Conservation (phyloP, 1,140 invertebrate species). For the Drosophila albomicans region DNA sequence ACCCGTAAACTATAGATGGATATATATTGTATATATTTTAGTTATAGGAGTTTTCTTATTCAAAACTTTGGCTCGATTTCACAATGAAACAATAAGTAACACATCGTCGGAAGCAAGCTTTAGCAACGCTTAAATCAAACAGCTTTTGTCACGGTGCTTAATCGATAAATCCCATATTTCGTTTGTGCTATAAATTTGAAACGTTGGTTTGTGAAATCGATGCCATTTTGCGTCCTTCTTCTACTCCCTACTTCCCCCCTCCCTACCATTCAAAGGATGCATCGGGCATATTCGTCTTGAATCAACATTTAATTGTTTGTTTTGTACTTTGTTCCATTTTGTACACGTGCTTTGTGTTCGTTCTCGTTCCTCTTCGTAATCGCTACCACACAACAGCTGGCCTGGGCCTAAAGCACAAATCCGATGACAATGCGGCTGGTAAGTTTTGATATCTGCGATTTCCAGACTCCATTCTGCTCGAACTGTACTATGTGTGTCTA, state of each 20-base stretch:
- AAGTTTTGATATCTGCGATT: slow-evolving; percentile 47
- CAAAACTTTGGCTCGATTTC: not conserved
- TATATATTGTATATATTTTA: not conserved
- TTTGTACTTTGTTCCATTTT: slow-evolving; percentile 42
- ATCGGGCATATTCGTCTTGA: slow-evolving; percentile 10
- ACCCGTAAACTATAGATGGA: not conserved
- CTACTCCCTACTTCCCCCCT: not conserved
- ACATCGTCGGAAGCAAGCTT: not conserved
- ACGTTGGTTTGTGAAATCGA: slow-evolving; percentile 21
- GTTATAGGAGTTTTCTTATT: not conserved
- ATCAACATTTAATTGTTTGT: slow-evolving; percentile 35
- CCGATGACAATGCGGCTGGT: slow-evolving; percentile 61
- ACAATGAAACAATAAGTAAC: not conserved
- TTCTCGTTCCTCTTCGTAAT: slow-evolving; percentile 37
- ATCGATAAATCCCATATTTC: not conserved
- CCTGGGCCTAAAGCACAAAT: slow-evolving; percentile 71
- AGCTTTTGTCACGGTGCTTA: not conserved
- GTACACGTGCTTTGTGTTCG: slow-evolving; percentile 51
- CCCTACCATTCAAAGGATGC: not conserved
- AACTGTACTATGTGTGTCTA: slow-evolving; percentile 32
- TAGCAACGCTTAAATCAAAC: not conserved
- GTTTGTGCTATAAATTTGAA: not conserved
- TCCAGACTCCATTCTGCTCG: slow-evolving; percentile 19
- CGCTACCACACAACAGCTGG: slow-evolving; percentile 50
- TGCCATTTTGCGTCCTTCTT: not conserved